Base-by-base conservation (phyloP, 2,888 invertebrate species). In the Eugnorisma glareosa region DNA sequence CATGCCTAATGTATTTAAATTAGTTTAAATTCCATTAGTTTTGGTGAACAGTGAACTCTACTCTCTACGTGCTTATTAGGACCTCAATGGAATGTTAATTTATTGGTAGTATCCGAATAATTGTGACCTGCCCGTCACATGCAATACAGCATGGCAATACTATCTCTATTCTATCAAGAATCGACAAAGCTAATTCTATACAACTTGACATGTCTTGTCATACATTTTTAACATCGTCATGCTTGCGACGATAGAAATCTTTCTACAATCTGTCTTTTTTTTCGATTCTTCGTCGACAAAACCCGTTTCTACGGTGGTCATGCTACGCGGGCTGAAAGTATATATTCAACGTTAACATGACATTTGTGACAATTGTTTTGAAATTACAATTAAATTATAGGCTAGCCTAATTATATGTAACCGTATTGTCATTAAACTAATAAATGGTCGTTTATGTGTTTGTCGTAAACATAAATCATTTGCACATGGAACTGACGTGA, bases 1-100 rank as follows among this genome's bases (percentile, higher is more conserved):
- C 73, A 81, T 77, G 69, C 75, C 71, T 84, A 84, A 86, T 86
- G 79, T 89, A 86, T 88, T 86, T 84, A 88, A 89, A 89, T 86
- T 84, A 82, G 80, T 89, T 87, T 75, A 82, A 85, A 82, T 87
- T 82, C 79, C 66, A 83, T 83, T 85, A 77, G 86, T 77, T 84
- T 72, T 48, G 61, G 68, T 72, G 61, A 83, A 83, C 51, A 37
- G 24, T 54, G 48, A 79, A 85, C 48, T 74, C 67, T 71, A 77
- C 54, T 51, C 63, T 51, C 37, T 51, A 75, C 31, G 69, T 82
- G 68, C 37, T 83, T 72, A 86, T 78, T 77, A 78, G 51, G 61
- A 57, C 57, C 37, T n/a, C 64, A 69, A 63, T 69, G 51, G 71
- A 77, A 78, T 74, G 74, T 71, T 77, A 67, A 77, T 86, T 68